Conservation (phyloP, 2,797 vertebrate species). For the Centroberyx gerrardi region DNA sequence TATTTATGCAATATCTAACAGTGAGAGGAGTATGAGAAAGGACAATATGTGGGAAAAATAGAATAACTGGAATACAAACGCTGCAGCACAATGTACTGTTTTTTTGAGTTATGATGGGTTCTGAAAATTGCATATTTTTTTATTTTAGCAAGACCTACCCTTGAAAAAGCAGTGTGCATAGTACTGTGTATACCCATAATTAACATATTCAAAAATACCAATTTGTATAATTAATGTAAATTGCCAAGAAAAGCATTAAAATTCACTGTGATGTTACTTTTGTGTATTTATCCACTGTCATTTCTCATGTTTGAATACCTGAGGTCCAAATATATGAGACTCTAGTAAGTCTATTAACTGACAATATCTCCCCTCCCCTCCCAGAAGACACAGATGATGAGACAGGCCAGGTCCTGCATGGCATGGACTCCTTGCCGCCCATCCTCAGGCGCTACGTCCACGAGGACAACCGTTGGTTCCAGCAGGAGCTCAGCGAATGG, state of each 20-base stretch:
- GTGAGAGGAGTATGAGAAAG: no score
- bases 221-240: no score
- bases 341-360: not conserved
- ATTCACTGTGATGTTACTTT: no score
- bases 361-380: not conserved
- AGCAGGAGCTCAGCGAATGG: slow-evolving; percentile 94
- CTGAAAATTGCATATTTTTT: not conserved
- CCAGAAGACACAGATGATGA: slow-evolving; percentile 86
- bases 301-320: not conserved
- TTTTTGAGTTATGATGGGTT: not conserved
- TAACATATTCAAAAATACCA: no score
- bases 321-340: not conserved
- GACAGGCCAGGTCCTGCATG: slow-evolving; percentile 84
- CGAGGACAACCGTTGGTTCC: slow-evolving; percentile 94
- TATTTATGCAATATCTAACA: no score
- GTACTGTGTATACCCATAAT: no score
- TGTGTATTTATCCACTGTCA: no score
- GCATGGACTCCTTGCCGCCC: slow-evolving; percentile 88
- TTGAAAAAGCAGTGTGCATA: no score
- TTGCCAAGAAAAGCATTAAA: no score
- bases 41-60: no score
- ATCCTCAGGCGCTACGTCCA: slow-evolving; percentile 89
- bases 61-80: not conserved
- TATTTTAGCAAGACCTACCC: no score
- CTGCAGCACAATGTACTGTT: not conserved